A percentile compares a stretch with the other conserved stretches of the same genome.
Evolutionary conservation across 2,888 invertebrate genomes (phyloP).

Genomic region (Acleris emargana): DNA sequence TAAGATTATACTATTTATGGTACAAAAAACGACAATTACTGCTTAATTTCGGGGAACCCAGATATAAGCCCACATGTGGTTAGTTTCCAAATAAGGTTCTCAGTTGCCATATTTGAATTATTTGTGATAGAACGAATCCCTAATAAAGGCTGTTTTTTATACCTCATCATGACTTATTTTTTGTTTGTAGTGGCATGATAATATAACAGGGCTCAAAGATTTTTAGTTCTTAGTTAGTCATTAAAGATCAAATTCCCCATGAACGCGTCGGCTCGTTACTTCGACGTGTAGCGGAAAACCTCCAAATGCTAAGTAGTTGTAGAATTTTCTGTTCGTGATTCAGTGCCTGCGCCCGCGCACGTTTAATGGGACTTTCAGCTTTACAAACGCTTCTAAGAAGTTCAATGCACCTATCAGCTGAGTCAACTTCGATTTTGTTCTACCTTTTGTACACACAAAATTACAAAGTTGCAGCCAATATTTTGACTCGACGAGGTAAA

Average conservation of each 20-base stretch:
- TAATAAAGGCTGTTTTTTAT: too few relatives aligned
- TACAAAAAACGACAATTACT: too few relatives aligned
- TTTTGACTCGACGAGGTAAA: conserved; percentile 55
- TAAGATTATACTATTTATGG: too few relatives aligned
- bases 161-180: too few relatives aligned
- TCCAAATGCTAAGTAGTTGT: conserved; percentile 1
- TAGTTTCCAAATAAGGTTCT: too few relatives aligned
- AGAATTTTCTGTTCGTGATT: conserved; percentile 41
- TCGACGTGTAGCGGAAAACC: conserved; percentile 5
- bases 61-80: too few relatives aligned
- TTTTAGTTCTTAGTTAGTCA: not conserved
- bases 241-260: not conserved
- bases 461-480: conserved; percentile 67
- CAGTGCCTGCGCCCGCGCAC: conserved; percentile 45
- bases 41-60: too few relatives aligned
- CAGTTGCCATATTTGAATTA: too few relatives aligned
- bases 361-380: conserved; percentile 48
- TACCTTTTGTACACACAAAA: conserved; percentile 53
- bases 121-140: too few relatives aligned
- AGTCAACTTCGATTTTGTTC: conserved; percentile 64
- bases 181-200: too few relatives aligned
- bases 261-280: not conserved
- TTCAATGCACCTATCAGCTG: conserved; percentile 76
- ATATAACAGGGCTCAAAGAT: too few relatives aligned
- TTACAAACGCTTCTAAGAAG: conserved; percentile 60